Base-by-base conservation (phyloP, 2,113 vertebrate species). In the Todiramphus chloris region DNA sequence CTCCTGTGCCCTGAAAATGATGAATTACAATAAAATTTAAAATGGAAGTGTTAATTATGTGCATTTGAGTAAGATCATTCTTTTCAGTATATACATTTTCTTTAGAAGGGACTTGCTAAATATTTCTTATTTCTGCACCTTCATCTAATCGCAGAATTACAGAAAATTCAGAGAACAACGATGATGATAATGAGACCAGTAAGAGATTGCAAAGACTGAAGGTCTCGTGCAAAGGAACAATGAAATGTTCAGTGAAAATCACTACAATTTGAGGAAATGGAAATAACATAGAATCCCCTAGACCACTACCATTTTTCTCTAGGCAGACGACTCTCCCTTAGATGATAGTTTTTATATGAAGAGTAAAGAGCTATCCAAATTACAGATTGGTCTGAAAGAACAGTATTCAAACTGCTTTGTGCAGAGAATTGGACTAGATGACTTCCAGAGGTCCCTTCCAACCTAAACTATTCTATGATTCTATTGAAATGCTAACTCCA, bases 81-180 rank as follows among this genome's bases (percentile, higher is more conserved):
- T 74, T 94, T 63, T 53, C n/a, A 77, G 41, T 55, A 27, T 83
- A 66, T 43, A 86, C 7, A 68, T 87, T 82, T 89, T 66, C 70
- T 83, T 93, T 87, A 37, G 27, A 70, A 83, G 31, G 55, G 9
- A 43, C 37, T 73, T 85, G 39, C 19, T 94, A 91, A 95, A 79
- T 91, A 83, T 66, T 81, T 95, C 56, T 89, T 89, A 83, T 91
- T 94, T 93, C 50, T 89, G 10, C 35, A 46, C 55, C 31, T 90
- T 90, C n/a, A 58, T 74, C 28, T 89, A 87, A 86, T 80, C 84
- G 83, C 48, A 56, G 30, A 83, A 48, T 75, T 84, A 48, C 21
- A 84, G 56, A 59, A 60, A 73, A 39, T 91, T 87, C 39, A 2
- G 0, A 68, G 72, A 91, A 81, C 68, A 88, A 58, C 80, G 43